A percentile compares a stretch with the other conserved stretches of the same genome.
Evolutionary conservation across 2,113 vertebrate species (phyloP).

Genomic region (Onychostoma macrolepis): DNA sequence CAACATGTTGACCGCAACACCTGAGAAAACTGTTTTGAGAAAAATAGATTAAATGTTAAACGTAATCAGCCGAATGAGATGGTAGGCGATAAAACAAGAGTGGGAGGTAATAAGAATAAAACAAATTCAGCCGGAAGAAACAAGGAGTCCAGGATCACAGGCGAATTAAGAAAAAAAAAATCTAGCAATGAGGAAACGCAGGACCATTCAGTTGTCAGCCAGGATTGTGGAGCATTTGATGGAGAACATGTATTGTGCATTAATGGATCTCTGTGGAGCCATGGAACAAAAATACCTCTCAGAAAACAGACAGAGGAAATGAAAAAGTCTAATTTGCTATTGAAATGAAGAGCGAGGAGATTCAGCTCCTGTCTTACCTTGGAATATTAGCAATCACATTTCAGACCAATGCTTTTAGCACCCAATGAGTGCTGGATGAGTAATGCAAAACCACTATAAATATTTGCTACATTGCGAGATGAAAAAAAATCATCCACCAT

Average conservation of each 20-base stretch:
- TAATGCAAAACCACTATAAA: conserved; percentile 46
- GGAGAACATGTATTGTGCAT: conserved; percentile 45
- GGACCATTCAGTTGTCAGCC: conserved; percentile 45
- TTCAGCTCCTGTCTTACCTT: conserved; percentile 23
- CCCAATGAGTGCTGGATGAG: conserved; percentile 36
- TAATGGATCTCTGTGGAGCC: conserved; percentile 52
- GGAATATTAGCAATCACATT: conserved; percentile 47
- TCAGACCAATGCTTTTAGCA: conserved; percentile 49
- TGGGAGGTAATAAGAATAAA: conserved; percentile 23
- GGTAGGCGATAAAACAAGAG: conserved; percentile 9
- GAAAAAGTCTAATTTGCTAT: conserved; percentile 47
- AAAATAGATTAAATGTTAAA: conserved; percentile 32
- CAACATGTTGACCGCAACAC: neutral
- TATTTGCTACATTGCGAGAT: conserved; percentile 26
- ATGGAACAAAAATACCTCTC: conserved; percentile 50
- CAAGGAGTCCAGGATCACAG: conserved; percentile 7
- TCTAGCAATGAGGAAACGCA: conserved; percentile 12
- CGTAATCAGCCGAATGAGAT: conserved; percentile 36
- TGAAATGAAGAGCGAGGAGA: conserved; percentile 38
- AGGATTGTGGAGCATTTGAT: conserved; percentile 42
- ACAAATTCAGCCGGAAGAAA: conserved; percentile 12
- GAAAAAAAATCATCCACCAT: conserved; percentile 25
- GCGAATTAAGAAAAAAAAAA: neutral
- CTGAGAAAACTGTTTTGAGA: neutral
- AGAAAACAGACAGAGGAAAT: conserved; percentile 24